phyloP scores from a whole-genome alignment of 2,113 vertebrate species.

The Gymnarchus niloticus region DNA sequence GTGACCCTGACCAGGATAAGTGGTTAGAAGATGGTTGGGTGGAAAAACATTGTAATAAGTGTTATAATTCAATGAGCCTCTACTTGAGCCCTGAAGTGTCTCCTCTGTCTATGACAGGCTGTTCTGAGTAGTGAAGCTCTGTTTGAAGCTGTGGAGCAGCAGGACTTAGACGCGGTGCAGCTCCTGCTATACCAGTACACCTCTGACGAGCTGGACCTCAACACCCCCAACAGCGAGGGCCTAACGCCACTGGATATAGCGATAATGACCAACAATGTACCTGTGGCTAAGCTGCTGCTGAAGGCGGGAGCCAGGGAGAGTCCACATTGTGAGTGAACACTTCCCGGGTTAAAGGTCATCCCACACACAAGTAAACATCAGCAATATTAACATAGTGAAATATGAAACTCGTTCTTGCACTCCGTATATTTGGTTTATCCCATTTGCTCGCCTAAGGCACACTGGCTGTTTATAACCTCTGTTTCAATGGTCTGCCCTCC shows the following conservation, averaged over 20 bases:
- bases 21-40: too few relatives aligned
- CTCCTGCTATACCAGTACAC: constrained; percentile 83
- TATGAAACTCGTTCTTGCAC: background rate
- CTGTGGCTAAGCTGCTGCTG: constrained; percentile 83
- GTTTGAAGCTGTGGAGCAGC: constrained; percentile 90
- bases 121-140: constrained; percentile 85
- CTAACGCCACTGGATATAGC: constrained; percentile 87
- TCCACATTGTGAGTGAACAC: constrained; percentile 83
- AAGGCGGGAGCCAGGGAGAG: constrained; percentile 83
- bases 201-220: constrained; percentile 85
- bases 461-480: background rate
- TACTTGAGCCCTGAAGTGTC: background rate
- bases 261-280: constrained; percentile 88
- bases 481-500: background rate
- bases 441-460: background rate
- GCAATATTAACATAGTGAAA: background rate
- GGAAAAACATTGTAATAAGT: too few relatives aligned
- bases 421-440: background rate
- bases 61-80: background rate
- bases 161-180: constrained; percentile 86
- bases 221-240: constrained; percentile 86
- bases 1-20: too few relatives aligned
- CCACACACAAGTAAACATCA: background rate
- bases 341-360: background rate
- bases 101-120: constrained; percentile 55